Conservation (phyloP, 2,113 vertebrate species). For the Thalassarche chlororhynchos region DNA sequence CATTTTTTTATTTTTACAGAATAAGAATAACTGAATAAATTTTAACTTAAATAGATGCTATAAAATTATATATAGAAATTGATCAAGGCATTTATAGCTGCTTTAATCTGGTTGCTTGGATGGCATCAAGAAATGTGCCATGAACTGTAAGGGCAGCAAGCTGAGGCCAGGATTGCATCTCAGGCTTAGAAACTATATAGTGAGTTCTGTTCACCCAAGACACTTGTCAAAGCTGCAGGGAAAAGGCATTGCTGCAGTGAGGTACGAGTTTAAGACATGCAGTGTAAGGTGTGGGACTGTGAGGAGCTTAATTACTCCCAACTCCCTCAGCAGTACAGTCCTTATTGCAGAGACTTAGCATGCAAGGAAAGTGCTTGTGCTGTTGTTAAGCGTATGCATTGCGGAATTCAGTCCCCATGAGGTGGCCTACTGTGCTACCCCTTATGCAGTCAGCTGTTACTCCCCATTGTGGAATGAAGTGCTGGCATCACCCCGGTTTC, state of each 20-base stretch:
- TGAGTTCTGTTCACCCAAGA: neutral
- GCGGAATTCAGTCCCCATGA: neutral
- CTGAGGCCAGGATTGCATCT: neutral
- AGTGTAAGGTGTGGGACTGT: too few species aligned
- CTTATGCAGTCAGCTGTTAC: neutral
- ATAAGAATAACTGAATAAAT: neutral
- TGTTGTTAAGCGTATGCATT: neutral
- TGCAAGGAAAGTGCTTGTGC: neutral
- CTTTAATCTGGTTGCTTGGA: neutral
- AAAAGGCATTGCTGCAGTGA: neutral
- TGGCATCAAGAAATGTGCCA: neutral
- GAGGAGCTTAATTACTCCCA: neutral
- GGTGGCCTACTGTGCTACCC: neutral
- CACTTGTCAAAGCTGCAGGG: neutral
- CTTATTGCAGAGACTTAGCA: neutral
- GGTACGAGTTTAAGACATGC: neutral
- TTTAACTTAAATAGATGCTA: neutral
- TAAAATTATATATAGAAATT: neutral
- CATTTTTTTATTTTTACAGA: neutral
- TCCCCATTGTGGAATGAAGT: neutral
- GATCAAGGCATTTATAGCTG: neutral
- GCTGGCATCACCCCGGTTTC: neutral
- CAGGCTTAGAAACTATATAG: neutral
- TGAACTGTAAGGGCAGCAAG: neutral
- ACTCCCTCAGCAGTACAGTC: neutral